phyloP scores from a whole-genome alignment of 2,113 vertebrate genomes.

The Pseudorectes ferrugineus region DNA sequence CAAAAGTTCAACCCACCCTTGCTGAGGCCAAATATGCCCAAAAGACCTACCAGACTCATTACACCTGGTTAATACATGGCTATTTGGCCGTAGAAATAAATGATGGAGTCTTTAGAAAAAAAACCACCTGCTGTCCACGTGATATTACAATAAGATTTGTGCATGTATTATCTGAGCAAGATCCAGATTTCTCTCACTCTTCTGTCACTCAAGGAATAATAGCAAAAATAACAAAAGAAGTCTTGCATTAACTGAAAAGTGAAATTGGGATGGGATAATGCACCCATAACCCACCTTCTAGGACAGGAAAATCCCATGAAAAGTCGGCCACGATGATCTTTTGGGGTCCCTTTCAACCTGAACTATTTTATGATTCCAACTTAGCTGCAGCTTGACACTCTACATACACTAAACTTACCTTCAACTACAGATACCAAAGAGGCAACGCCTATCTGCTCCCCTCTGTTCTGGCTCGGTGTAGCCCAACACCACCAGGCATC shows the following conservation, averaged over 20 bases:
- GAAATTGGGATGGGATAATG: not conserved
- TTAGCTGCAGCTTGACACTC: not conserved
- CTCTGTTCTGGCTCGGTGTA: not conserved
- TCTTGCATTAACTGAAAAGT: not conserved
- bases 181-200: not conserved
- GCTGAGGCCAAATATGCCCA: not conserved
- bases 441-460: not conserved
- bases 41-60: not conserved
- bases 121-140: not conserved
- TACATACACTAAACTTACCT: not conserved
- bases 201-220: not conserved
- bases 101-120: not conserved
- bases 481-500: not conserved
- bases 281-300: not conserved
- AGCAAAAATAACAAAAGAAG: not conserved
- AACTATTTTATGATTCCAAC: not conserved
- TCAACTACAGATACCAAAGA: not conserved
- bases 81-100: not conserved
- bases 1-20: not conserved
- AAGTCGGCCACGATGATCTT: not conserved
- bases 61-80: not conserved
- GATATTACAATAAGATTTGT: not conserved
- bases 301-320: not conserved
- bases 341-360: not conserved
- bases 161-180: not conserved